Evolutionary conservation across 2,888 invertebrate genomes (phyloP), one percentile per base, ranked within the genome.

Genomic region (Drosophila anomalipes): DNA sequence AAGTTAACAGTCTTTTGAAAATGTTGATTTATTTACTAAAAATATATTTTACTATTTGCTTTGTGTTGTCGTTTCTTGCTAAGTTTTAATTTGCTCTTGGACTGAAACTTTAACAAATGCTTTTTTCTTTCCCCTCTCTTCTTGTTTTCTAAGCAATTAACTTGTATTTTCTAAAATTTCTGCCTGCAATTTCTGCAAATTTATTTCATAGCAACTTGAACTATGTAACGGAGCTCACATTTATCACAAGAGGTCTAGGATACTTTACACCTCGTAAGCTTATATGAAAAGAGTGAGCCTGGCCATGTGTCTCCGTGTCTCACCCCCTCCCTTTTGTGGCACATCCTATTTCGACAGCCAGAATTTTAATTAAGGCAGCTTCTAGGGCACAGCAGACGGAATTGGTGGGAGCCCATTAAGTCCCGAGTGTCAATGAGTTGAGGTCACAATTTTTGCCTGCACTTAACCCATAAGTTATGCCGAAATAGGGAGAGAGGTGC

Each of bases 311-410:
- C 39, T 26, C 12, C 9, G 30, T 26, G 22, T 28, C 41, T n/a
- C 32, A 47, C 65, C 37, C 28, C 16, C 28, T 22, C 9, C 12
- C 7, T 41, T 9, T 44, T 49, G 51, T 51, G 66, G 63, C 58
- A 75, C 61, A 51, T 22, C 51, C 56, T 53, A 72, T 82, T 85
- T 77, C 63, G 72, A 70, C 69, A 74, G 67, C 44, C 60, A 59
- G 81, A 87, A 89, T 89, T 86, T 88, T 89, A 86, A 86, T 86
- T 89, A 86, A 86, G 85, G 76, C 73, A 78, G 56, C 71, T 47
- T 65, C 47, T 73, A 61, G 49, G 41, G 28, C 35, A 51, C 56
- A 37, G 39, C 44, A 49, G 41, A 10, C 60, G 44, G 30, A 44
- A 33, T 28, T 49, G 52, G 41, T 52, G 37, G 59, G 14, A 22